phyloP scores from a whole-genome alignment of 1,140 invertebrate genomes.

The Rhagoletis pomonella region DNA sequence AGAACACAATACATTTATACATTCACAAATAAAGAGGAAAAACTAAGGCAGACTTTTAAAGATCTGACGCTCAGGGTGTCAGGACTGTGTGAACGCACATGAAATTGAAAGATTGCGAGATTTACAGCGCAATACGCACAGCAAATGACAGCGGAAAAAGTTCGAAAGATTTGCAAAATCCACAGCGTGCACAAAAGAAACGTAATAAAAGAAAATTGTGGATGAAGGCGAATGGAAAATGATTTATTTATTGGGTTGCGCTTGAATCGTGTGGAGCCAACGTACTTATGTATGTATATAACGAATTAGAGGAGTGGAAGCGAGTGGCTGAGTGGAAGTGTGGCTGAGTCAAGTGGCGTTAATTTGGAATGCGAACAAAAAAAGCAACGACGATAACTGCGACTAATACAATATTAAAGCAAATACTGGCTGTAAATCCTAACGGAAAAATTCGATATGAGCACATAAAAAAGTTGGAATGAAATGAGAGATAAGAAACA shows the following conservation, averaged over 20 bases:
- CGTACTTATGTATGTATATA: not conserved
- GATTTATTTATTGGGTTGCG: constrained; percentile 34
- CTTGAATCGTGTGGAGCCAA: not conserved
- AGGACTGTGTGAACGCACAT: not conserved
- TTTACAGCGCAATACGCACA: not conserved
- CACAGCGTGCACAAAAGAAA: not conserved
- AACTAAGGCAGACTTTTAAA: not conserved
- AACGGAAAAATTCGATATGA: constrained; percentile 9
- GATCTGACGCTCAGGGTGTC: not conserved
- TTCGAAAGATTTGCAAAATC: constrained; percentile 40
- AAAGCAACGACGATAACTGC: not conserved
- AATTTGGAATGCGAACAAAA: not conserved
- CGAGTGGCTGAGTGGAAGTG: too few relatives aligned
- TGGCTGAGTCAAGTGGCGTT: constrained; percentile 13
- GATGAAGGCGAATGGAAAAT: constrained; percentile 39
- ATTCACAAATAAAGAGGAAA: not conserved
- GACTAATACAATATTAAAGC: not conserved
- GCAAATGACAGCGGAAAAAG: constrained; percentile 1
- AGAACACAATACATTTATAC: not conserved
- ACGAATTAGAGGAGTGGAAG: not conserved
- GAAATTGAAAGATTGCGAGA: not conserved
- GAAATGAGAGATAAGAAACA: not conserved
- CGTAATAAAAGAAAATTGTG: not conserved
- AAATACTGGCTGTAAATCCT: not conserved
- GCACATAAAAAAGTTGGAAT: not conserved